A percentile compares a stretch with the other conserved stretches of the same genome.
These are phyloP conservation scores for Chamaedrilus cognettii DNA, from an alignment of 2,888 invertebrate genomes.

Conservation along the genomic window DNA sequence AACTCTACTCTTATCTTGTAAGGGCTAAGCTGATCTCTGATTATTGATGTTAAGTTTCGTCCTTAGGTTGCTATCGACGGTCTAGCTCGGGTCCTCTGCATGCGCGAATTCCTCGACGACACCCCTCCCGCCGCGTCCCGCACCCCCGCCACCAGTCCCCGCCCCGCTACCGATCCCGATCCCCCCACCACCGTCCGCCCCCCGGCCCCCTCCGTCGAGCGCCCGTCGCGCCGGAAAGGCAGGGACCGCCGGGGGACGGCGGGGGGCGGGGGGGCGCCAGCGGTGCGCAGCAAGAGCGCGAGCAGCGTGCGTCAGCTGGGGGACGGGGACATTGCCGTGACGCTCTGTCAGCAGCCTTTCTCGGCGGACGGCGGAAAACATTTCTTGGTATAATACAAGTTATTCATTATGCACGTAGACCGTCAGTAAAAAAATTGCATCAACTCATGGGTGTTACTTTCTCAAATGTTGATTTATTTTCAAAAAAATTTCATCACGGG, in stretches of 20 bases:
- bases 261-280: not conserved
- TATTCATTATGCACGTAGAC: no score
- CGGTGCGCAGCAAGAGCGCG: not conserved
- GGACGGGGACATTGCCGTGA: not conserved
- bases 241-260: not conserved
- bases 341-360: not conserved
- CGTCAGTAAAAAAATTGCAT: no score
- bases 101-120: conserved; percentile 39
- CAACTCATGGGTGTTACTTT: no score
- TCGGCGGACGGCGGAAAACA: not conserved
- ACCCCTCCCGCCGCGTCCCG: conserved; percentile 14
- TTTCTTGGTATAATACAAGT: no score
- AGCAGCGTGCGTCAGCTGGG: not conserved
- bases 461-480: no score
- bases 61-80: no score
- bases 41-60: no score
- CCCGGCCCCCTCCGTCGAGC: not conserved
- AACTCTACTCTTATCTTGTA: no score
- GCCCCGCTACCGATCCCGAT: not conserved
- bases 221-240: not conserved
- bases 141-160: not conserved
- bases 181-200: no score
- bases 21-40: no score
- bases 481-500: no score
- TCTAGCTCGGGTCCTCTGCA: conserved; percentile 51